phyloP scores from a whole-genome alignment of 2,888 invertebrate genomes.

The Caenorhabditis doughertyi region DNA sequence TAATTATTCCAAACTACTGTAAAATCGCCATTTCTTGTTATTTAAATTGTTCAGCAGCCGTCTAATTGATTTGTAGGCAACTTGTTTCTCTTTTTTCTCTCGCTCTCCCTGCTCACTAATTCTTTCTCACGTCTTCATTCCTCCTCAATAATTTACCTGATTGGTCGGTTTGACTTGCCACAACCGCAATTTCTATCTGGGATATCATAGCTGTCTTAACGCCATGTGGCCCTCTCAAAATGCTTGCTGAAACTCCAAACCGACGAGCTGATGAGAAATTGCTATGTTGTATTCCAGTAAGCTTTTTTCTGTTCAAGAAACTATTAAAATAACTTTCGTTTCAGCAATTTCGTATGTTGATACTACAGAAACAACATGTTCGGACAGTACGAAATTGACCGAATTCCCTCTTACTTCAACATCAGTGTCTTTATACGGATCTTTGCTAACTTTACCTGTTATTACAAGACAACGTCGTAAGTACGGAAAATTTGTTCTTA shows the following conservation, averaged over 20 bases:
- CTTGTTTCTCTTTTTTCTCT: too few relatives aligned
- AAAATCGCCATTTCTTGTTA: too few relatives aligned
- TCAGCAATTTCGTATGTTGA: constrained; percentile 46
- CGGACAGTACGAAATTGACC: constrained; percentile 33
- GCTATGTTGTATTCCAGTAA: constrained; percentile 48
- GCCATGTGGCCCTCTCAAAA: constrained; percentile 52
- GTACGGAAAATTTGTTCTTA: background rate
- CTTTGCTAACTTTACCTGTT: background rate
- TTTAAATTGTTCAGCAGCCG: too few relatives aligned
- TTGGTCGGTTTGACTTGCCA: constrained; percentile 58
- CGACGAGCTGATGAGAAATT: constrained; percentile 44
- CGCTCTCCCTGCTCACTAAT: too few relatives aligned
- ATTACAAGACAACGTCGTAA: background rate
- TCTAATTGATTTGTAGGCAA: too few relatives aligned
- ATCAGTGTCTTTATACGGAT: background rate
- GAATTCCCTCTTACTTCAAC: constrained; percentile 11
- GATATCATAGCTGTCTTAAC: constrained; percentile 57
- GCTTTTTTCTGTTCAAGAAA: background rate
- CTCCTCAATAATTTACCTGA: constrained; percentile 43
- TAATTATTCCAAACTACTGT: too few relatives aligned
- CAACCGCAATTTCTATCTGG: constrained; percentile 32
- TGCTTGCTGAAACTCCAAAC: constrained; percentile 39
- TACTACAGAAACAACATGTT: constrained; percentile 18
- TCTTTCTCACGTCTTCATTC: constrained; percentile 44
- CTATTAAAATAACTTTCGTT: background rate